Evolutionary conservation across 2,888 invertebrate species (phyloP).

Genomic region (Agrotis ipsilon): DNA sequence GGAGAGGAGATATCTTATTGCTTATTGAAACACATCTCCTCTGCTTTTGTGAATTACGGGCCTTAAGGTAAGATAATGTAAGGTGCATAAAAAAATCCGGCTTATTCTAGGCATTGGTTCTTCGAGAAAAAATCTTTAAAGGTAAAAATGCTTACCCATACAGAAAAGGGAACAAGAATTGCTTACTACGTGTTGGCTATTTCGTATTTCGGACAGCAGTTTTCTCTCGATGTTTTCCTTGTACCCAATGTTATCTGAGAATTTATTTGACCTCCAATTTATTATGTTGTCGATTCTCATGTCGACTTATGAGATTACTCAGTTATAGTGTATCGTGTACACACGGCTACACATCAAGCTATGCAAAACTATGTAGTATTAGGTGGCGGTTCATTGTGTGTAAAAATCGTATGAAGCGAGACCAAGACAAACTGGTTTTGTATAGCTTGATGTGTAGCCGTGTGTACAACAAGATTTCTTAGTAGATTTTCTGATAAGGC

Average conservation of each 20-base stretch:
- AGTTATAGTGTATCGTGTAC: constrained; percentile 9
- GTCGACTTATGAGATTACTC: constrained; percentile 22
- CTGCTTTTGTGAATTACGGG: too few relatives aligned
- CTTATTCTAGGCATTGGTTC: too few relatives aligned
- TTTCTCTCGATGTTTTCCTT: constrained; percentile 30
- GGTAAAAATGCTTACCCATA: neutral
- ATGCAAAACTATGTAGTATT: too few relatives aligned
- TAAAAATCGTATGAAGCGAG: too few relatives aligned
- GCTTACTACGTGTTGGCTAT: neutral
- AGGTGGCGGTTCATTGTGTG: too few relatives aligned
- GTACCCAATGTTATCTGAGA: constrained; percentile 8
- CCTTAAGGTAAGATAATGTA: too few relatives aligned
- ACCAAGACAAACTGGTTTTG: too few relatives aligned
- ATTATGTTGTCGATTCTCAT: constrained; percentile 20
- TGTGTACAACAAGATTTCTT: constrained; percentile 4
- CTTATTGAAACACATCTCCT: too few relatives aligned
- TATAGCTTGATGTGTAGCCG: too few relatives aligned
- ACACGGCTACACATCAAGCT: too few relatives aligned
- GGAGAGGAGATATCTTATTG: too few relatives aligned
- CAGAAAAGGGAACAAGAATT: constrained; percentile 8
- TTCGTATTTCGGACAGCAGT: constrained; percentile 6
- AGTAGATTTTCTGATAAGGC: constrained; percentile 3
- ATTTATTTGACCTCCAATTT: constrained; percentile 32
- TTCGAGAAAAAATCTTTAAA: neutral
- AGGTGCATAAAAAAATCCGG: too few relatives aligned